These are phyloP conservation scores for Pseudococcus viburni DNA, from an alignment of 2,888 invertebrate species.

Conservation along the genomic window DNA sequence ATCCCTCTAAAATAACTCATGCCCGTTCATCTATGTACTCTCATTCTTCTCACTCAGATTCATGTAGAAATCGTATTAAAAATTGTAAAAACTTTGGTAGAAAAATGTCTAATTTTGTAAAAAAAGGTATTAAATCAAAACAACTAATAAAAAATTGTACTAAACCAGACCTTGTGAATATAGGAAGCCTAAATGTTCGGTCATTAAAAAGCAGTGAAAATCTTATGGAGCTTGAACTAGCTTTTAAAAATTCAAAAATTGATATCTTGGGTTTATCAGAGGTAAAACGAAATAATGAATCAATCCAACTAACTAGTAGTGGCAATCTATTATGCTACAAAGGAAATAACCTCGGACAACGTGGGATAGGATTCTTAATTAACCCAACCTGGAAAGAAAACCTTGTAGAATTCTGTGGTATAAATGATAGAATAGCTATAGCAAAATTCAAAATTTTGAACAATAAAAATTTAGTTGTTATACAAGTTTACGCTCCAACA, in stretches of 20 bases:
- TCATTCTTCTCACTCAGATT: neutral
- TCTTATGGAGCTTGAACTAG: neutral
- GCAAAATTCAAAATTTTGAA: neutral
- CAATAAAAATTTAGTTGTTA: neutral
- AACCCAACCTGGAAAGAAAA: neutral
- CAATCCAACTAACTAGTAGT: neutral
- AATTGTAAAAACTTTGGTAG: too few species aligned
- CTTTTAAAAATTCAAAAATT: conserved; percentile 72
- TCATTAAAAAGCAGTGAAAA: neutral
- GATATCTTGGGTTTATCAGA: conserved; percentile 68
- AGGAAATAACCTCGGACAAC: conserved; percentile 48
- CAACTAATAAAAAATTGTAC: too few species aligned
- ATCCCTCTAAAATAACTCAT: too few species aligned
- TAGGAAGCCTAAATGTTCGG: conserved; percentile 28
- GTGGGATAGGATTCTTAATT: conserved; percentile 56
- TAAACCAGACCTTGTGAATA: too few species aligned
- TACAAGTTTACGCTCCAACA: conserved; percentile 50
- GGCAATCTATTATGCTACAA: conserved; percentile 38
- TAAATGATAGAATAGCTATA: conserved; percentile 42
- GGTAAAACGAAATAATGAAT: conserved; percentile 1
- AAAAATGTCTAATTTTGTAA: too few species aligned
- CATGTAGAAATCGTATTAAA: neutral
- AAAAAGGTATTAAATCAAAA: too few species aligned
- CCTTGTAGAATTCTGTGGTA: conserved; percentile 20
- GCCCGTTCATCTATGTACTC: too few species aligned